Conservation (phyloP, 2,888 invertebrate genomes). For the Cataglyphis altisquamis region DNA sequence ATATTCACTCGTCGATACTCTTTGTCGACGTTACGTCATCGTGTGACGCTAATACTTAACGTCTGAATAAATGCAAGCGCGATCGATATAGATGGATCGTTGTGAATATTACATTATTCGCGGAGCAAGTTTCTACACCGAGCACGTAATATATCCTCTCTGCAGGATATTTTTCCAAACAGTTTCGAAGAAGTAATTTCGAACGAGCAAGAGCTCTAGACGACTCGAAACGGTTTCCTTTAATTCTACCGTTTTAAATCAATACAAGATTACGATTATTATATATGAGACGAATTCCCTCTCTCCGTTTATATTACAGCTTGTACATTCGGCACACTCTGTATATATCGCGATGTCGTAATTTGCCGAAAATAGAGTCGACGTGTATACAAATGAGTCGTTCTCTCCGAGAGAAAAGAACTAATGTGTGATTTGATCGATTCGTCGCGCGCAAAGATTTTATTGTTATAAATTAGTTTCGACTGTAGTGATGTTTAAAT, state of each 20-base stretch:
- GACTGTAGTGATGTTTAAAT: neutral
- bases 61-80: conserved; percentile 50
- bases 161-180: neutral
- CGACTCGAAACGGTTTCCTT: neutral
- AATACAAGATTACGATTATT: neutral
- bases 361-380: conserved; percentile 65
- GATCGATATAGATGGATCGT: conserved; percentile 53
- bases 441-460: conserved; percentile 7
- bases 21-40: conserved; percentile 41
- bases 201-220: neutral
- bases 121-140: conserved; percentile 32
- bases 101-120: conserved; percentile 51
- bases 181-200: conserved; percentile 17
- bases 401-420: conserved; percentile 32
- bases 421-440: conserved; percentile 39
- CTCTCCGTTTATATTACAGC: neutral
- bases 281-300: neutral
- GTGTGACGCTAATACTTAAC: conserved; percentile 22
- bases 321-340: conserved; percentile 1
- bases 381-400: conserved; percentile 57
- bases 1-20: conserved; percentile 41
- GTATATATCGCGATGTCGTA: conserved; percentile 59
- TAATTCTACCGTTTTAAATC: neutral
- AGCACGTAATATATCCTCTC: conserved; percentile 19
- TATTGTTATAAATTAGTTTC: conserved; percentile 6